Evolutionary conservation across 2,888 invertebrate genomes (phyloP).

Genomic region (Bhutanitis thaidina): DNA sequence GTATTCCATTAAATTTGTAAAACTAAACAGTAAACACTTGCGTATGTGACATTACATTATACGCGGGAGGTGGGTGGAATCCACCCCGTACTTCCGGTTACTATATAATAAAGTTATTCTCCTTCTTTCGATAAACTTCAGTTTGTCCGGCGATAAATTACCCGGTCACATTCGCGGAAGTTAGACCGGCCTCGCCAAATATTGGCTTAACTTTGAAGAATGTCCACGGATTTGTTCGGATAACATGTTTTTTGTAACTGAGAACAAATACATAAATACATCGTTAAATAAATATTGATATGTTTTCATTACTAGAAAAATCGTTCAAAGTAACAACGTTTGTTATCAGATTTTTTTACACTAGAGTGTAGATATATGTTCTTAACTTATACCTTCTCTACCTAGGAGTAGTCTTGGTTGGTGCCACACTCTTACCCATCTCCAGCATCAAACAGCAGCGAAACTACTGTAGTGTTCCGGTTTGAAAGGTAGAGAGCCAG

Average conservation of each 20-base stretch:
- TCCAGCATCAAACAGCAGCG: too few species aligned
- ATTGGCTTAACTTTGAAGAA: slow-evolving; percentile 77
- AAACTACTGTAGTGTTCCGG: too few species aligned
- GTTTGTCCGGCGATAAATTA: slow-evolving; percentile 77
- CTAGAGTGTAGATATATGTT: too few species aligned
- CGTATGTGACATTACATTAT: slow-evolving; percentile 34
- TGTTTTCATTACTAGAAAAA: too few species aligned
- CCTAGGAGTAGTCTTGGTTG: too few species aligned
- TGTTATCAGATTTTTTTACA: too few species aligned
- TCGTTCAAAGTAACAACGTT: too few species aligned
- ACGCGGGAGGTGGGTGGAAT: slow-evolving; percentile 33
- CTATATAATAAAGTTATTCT: slow-evolving; percentile 79
- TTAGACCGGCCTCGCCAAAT: slow-evolving; percentile 58
- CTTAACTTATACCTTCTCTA: too few species aligned
- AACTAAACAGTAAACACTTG: slow-evolving; percentile 27
- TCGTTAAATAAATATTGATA: too few species aligned
- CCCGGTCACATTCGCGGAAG: slow-evolving; percentile 64
- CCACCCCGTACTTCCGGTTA: slow-evolving; percentile 69
- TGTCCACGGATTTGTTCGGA: slow-evolving; percentile 54
- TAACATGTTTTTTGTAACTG: slow-evolving; percentile 44
- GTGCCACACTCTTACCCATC: too few species aligned
- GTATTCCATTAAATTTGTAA: background rate
- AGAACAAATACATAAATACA: slow-evolving; percentile 31
- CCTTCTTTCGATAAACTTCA: slow-evolving; percentile 79
- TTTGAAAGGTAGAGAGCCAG: too few species aligned